phyloP scores from a whole-genome alignment of 2,797 vertebrate species.

The Artibeus lituratus region DNA sequence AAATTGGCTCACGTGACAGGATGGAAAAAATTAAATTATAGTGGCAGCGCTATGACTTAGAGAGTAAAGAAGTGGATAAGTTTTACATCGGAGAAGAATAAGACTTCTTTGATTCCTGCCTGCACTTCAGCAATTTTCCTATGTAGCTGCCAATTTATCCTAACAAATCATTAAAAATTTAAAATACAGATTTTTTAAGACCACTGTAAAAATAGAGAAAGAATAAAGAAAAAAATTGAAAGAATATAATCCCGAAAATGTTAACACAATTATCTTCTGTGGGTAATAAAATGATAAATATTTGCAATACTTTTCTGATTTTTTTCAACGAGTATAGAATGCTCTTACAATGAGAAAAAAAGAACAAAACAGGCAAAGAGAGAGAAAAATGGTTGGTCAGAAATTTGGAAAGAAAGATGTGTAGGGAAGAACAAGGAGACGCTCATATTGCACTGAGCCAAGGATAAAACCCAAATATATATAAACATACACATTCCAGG shows the following conservation, averaged over 20 bases:
- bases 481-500: neutral
- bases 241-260: neutral
- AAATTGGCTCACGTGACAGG: neutral
- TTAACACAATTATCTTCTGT: neutral
- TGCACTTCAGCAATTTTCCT: conserved; percentile 46
- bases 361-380: neutral
- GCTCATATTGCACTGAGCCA: rapidly evolving
- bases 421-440: neutral
- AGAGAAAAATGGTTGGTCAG: neutral
- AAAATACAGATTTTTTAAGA: conserved; percentile 15
- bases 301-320: neutral
- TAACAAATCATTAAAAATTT: conserved; percentile 45
- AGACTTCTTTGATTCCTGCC: conserved; percentile 46
- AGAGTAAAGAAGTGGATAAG: neutral
- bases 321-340: neutral
- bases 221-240: neutral
- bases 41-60: neutral
- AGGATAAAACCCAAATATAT: neutral
- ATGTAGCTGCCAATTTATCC: conserved; percentile 32
- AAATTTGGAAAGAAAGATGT: neutral
- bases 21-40: conserved; percentile 48
- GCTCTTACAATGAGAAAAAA: neutral
- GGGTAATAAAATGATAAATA: neutral
- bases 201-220: conserved; percentile 14
- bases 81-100: conserved; percentile 39